Conservation (phyloP, 2,113 vertebrate species). For the Corydoras sp. region DNA sequence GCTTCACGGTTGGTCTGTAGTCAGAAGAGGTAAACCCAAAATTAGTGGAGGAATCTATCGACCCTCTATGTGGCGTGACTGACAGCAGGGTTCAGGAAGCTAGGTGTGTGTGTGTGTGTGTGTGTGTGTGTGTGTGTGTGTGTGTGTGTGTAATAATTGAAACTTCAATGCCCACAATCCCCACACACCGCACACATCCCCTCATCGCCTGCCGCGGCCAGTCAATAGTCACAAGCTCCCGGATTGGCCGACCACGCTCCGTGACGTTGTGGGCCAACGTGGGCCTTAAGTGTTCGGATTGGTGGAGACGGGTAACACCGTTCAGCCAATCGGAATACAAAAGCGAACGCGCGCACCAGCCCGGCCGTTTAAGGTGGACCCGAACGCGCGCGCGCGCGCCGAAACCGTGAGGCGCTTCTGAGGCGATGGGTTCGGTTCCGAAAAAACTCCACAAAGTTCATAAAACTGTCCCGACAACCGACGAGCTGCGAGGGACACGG, state of each 20-base stretch:
- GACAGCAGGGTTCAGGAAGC: constrained; percentile 48
- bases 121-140: constrained; percentile 24
- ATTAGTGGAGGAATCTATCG: constrained; percentile 63
- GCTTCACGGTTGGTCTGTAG: constrained; percentile 27
- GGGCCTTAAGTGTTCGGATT: constrained; percentile 51
- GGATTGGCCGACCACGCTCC: constrained; percentile 49
- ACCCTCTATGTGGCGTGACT: constrained; percentile 69
- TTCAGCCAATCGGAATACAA: no score
- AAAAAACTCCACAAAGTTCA: no score
- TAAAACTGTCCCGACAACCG: no score
- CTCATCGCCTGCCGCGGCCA: constrained; percentile 44
- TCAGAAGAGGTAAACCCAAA: constrained; percentile 52
- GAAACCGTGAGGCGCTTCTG: no score
- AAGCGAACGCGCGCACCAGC: no score
- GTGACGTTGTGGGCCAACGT: constrained; percentile 64
- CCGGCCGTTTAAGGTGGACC: no score
- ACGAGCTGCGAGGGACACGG: no score
- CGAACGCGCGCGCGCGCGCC: no score
- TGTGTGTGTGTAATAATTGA: constrained; percentile 63
- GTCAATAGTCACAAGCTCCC: constrained; percentile 35
- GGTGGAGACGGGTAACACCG: constrained; percentile 31
- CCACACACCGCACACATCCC: constrained; percentile 56
- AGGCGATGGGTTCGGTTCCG: no score
- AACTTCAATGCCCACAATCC: constrained; percentile 77
- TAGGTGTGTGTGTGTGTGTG: constrained; percentile 3